Base-by-base conservation (phyloP, 2,888 invertebrate genomes). In the Eupithecia dodoneata region DNA sequence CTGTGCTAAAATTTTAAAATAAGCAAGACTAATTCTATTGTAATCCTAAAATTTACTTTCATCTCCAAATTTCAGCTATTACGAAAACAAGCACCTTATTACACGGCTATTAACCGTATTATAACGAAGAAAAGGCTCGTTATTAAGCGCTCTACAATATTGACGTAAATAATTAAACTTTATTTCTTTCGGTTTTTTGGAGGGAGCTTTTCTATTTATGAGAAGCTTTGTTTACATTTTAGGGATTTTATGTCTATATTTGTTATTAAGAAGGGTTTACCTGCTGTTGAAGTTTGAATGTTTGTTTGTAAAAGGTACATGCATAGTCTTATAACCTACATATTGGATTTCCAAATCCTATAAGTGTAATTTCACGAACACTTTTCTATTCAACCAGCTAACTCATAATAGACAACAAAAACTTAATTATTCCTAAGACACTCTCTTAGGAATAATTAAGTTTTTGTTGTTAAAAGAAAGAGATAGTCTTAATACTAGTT, bases 71-170 rank as follows among this genome's bases (percentile, higher is more conserved):
- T 84, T 85, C 81, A 75, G 81, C 85, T 82, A 85, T 88, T 87
- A 87, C 77, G 83, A 83, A 87, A 89, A 90, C 89, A 89, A 88
- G 87, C 82, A 86, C 86, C 87, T 88, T 90, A 91, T 90, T 90
- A 90, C 85, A 85, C 81, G 83, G 84, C 85, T 85, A 88, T 89
- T 89, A 88, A 87, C 87, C 82, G 86, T 85, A 85, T 86, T 87
- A 87, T 85, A 87, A 85, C 82, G 80, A 84, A 86, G 83, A 81
- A 71, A 75, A 42, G 45, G 82, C 83, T 80, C 73, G 72, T 78
- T 72, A n/a, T 49, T 42, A 66, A 72, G 52, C 45, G 52, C 71
- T 18, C 71, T 52, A 13, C 10, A 45, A 47, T 30, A 63, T 63
- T 69, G 42, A 69, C 44, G 13, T 42, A 15, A 7, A 69, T 69